Evolutionary conservation across 2,888 invertebrate species (phyloP).

Genomic region (Saturnia japonica): DNA sequence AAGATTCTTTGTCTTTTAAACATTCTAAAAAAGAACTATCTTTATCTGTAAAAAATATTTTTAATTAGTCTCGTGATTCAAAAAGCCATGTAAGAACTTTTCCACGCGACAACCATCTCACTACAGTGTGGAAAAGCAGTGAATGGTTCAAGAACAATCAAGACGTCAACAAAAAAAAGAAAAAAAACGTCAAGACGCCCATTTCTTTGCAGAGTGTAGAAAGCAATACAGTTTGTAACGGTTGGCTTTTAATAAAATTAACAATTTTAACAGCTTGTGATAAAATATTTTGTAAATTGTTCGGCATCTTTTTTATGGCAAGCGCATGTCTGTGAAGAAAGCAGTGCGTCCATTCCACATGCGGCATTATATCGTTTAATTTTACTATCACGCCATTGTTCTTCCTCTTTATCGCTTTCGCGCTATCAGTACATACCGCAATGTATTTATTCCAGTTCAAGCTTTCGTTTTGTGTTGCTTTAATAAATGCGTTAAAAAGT

Average conservation of each 20-base stretch:
- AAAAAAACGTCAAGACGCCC: background rate
- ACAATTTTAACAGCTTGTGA: conserved; percentile 14
- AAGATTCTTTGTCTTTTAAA: background rate
- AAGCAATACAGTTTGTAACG: background rate
- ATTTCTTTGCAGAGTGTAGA: conserved; percentile 2
- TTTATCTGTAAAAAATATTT: background rate
- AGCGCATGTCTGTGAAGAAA: conserved; percentile 14
- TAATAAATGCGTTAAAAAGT: conserved; percentile 12
- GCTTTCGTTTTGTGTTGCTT: conserved; percentile 17
- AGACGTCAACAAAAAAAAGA: too few relatives aligned
- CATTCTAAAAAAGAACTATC: background rate
- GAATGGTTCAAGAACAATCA: too few relatives aligned
- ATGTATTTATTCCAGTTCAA: conserved; percentile 15
- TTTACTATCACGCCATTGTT: background rate
- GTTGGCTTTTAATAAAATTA: background rate
- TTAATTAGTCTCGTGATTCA: too few relatives aligned
- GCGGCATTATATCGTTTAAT: background rate
- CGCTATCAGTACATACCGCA: conserved; percentile 9
- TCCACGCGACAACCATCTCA: too few relatives aligned
- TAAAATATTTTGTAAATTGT: too few relatives aligned
- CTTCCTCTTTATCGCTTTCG: background rate
- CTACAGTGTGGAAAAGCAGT: too few relatives aligned
- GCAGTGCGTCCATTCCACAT: conserved; percentile 3
- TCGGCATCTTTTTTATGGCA: conserved; percentile 2
- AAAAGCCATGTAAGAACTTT: too few relatives aligned